Evolutionary conservation across 2,797 vertebrate species (phyloP).

Genomic region (Dendrocincla tyrannina): DNA sequence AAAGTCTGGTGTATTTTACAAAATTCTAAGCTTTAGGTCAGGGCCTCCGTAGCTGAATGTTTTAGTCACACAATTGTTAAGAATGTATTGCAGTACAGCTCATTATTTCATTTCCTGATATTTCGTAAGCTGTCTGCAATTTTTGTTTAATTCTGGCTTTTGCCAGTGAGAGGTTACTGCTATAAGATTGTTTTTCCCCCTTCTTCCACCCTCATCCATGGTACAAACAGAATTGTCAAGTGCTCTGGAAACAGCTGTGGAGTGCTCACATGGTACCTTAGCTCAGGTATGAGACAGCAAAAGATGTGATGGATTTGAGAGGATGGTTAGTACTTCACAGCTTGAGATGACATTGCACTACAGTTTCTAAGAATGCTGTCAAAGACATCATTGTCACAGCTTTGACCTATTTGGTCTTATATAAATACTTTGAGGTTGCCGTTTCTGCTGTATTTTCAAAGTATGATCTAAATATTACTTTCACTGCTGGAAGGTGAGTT

Average conservation of each 20-base stretch:
- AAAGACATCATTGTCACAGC: not conserved
- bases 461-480: not conserved
- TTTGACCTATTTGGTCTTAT: not conserved
- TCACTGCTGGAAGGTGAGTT: not conserved
- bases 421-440: not conserved
- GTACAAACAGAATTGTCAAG: not conserved
- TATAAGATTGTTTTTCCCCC: not conserved
- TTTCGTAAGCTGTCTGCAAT: conserved; percentile 1
- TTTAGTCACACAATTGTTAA: not conserved
- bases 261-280: not conserved
- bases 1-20: not conserved
- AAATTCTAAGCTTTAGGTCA: not conserved
- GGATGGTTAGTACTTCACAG: not conserved
- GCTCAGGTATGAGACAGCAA: not conserved
- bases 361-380: not conserved
- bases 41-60: not conserved
- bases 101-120: not conserved
- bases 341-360: not conserved
- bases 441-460: not conserved
- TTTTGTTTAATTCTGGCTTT: not conserved
- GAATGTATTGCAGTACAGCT: not conserved
- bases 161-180: not conserved
- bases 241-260: not conserved
- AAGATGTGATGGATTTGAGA: not conserved
- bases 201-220: not conserved